phyloP scores from a whole-genome alignment of 2,888 invertebrate genomes.

The Ophraella communa region DNA sequence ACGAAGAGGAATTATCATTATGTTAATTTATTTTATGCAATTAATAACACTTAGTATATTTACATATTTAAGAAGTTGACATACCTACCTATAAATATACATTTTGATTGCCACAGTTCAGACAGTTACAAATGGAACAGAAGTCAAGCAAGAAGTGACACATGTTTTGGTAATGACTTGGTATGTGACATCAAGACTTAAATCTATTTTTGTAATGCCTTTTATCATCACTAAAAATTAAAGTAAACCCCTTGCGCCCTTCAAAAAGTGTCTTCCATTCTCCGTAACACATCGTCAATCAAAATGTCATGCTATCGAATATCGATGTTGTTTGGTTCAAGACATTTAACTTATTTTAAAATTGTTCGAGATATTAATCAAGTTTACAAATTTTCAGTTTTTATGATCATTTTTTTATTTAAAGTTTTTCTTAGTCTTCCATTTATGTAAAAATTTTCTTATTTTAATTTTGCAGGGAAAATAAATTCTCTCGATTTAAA shows the following conservation, averaged over 20 bases:
- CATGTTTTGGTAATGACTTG: conserved; percentile 34
- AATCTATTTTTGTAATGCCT: conserved; percentile 44
- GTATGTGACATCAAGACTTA: conserved; percentile 38
- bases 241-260: conserved; percentile 34
- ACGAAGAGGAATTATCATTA: no score
- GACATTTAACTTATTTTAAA: not conserved
- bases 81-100: not conserved
- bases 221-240: conserved; percentile 47
- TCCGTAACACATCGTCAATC: conserved; percentile 36
- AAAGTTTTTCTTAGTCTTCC: no score
- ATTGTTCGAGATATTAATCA: not conserved
- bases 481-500: no score
- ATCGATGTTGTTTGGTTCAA: conserved; percentile 12
- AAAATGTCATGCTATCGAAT: conserved; percentile 24
- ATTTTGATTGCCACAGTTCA: not conserved
- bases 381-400: no score
- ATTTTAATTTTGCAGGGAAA: no score
- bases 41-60: not conserved
- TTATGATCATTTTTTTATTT: no score
- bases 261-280: conserved; percentile 28
- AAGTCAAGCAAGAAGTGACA: conserved; percentile 35
- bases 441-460: no score
- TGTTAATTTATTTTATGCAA: no score
- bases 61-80: not conserved
- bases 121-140: conserved; percentile 38